Evolutionary conservation across 2,113 vertebrate genomes (phyloP).

Genomic region (Percina caprodes): DNA sequence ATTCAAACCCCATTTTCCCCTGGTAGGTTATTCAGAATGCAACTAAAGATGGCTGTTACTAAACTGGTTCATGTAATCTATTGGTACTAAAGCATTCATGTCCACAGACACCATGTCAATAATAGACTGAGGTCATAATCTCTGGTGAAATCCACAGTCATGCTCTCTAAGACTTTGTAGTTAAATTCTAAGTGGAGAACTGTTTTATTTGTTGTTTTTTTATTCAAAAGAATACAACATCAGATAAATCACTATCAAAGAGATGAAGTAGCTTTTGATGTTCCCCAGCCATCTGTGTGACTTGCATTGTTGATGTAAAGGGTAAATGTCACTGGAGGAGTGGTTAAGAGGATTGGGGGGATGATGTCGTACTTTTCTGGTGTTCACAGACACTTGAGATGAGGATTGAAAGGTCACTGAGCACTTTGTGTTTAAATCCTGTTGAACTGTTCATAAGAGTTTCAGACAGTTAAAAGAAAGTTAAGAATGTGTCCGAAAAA

Average conservation of each 20-base stretch:
- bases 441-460: not conserved
- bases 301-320: slow-evolving; percentile 21
- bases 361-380: not conserved
- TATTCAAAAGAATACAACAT: slow-evolving; percentile 35
- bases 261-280: slow-evolving; percentile 45
- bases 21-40: slow-evolving; percentile 39
- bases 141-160: slow-evolving; percentile 11
- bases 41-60: slow-evolving; percentile 15
- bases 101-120: slow-evolving; percentile 30
- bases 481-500: not conserved
- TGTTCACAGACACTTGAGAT: not conserved
- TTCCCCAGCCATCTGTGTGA: slow-evolving; percentile 10
- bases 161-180: not conserved
- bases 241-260: slow-evolving; percentile 44
- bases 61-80: slow-evolving; percentile 50
- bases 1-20: slow-evolving; percentile 37
- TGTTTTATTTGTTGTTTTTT: not conserved
- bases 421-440: not conserved
- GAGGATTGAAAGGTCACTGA: not conserved
- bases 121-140: slow-evolving; percentile 48
- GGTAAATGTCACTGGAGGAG: slow-evolving; percentile 16
- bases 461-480: not conserved
- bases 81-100: slow-evolving; percentile 46
- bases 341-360: not conserved
- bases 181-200: slow-evolving; percentile 36